These are phyloP conservation scores for Spheniscus humboldti DNA, from an alignment of 2,797 vertebrate genomes.

Conservation along the genomic window DNA sequence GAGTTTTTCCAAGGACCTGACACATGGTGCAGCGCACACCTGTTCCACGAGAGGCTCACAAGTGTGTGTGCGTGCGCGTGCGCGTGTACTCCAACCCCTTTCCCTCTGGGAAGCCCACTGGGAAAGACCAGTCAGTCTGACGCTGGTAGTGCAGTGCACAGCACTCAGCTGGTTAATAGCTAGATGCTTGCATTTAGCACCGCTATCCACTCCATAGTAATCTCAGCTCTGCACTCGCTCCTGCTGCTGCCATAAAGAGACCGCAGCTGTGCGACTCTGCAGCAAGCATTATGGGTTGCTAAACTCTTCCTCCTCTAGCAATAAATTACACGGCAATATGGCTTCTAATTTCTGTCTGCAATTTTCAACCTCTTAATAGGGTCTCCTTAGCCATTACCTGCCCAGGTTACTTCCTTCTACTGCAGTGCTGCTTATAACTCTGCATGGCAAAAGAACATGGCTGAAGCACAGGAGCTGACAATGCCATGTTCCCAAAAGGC, in stretches of 20 bases:
- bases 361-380: neutral
- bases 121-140: neutral
- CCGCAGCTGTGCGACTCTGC: neutral
- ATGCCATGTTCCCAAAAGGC: neutral
- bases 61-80: rapidly evolving
- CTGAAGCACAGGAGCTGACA: neutral
- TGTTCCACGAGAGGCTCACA: neutral
- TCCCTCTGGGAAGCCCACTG: neutral
- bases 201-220: neutral
- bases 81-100: neutral
- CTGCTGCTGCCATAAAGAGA: neutral
- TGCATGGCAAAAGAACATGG: neutral
- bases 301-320: neutral
- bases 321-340: neutral
- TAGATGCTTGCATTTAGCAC: neutral
- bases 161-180: neutral
- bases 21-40: neutral
- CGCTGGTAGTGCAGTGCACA: neutral
- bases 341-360: neutral
- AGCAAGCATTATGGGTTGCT: neutral
- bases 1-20: neutral
- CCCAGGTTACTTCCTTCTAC: neutral
- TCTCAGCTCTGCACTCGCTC: neutral
- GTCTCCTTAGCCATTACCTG: neutral
- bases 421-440: neutral